Evolutionary conservation across 1,140 invertebrate genomes (phyloP), one percentile per base, ranked within the genome.

Genomic region (Brachionus angularis): DNA sequence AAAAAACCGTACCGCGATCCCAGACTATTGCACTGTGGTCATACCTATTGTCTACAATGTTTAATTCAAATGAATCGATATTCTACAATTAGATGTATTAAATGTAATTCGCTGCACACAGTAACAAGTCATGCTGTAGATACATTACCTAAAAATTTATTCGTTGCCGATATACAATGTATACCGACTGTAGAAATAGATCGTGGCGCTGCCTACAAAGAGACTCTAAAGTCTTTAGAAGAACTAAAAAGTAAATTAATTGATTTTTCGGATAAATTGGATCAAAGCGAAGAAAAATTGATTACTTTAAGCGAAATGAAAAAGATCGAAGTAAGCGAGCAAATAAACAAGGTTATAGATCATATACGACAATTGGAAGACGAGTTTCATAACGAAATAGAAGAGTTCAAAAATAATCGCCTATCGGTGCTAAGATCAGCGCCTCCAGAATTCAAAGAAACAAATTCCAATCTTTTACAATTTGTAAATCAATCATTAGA

Each of bases 61-160:
- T 33, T 67, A 18, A 42, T 67, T 47, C 42, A 67, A 67, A 67
- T 67, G 62, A 67, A 67, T 46, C 62, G 62, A n/a, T 67, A 67
- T 27, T 67, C 62, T 18, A 67, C 62, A 12, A 67, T 67, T 16
- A 39, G 62, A 18, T 67, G 62, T n/a, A 67, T 67, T 7, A 67
- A 50, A 47, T 67, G 62, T 23, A 67, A 67, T 46, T 67, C 62
- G 16, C 21, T 67, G 23, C 62, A 67, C n/a, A 67, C 62, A 23
- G 62, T 67, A 7, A 67, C 62, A 4, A 67, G 62, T 42, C 62
- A 67, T 47, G 62, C 62, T 1, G 62, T 67, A 2, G 62, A 67
- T 33, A 67, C 62, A 3, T 46, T 67, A 23, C 62, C 62, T 14
- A 67, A 67, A 47, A 67, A 67, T 34, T 67, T 67, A 27, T 67